Percentiles rank a stretch among this genome's conserved stretches.
These are phyloP conservation scores for Corydoras maculifer DNA, from an alignment of 2,113 vertebrate species.

Conservation along the genomic window DNA sequence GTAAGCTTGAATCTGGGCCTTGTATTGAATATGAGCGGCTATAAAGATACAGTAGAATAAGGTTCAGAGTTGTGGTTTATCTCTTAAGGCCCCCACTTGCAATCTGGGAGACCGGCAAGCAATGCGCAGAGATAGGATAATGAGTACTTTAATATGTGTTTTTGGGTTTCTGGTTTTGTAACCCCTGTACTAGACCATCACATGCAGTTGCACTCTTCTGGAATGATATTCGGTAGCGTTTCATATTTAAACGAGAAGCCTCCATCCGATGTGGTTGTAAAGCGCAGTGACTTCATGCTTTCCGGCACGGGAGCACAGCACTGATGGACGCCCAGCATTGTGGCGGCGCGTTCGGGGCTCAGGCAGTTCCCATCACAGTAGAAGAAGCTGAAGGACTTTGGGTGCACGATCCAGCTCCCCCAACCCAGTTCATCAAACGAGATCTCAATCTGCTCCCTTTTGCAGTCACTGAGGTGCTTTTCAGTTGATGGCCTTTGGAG, in stretches of 20 bases:
- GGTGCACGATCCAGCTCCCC: constrained; percentile 88
- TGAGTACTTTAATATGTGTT: too few relatives aligned
- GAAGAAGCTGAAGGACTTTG: constrained; percentile 77
- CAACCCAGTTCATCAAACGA: constrained; percentile 88
- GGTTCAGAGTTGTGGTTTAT: too few relatives aligned
- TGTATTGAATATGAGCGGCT: too few relatives aligned
- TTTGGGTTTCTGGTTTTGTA: neutral
- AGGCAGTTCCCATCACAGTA: constrained; percentile 86
- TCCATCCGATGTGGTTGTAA: constrained; percentile 85
- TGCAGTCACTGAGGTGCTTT: constrained; percentile 64
- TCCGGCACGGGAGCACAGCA: constrained; percentile 82
- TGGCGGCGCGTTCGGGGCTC: constrained; percentile 50
- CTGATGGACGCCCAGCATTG: constrained; percentile 66
- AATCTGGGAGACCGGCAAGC: too few relatives aligned
- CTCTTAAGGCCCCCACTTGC: too few relatives aligned
- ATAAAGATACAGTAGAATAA: too few relatives aligned
- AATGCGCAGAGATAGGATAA: too few relatives aligned
- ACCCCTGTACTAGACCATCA: constrained; percentile 45
- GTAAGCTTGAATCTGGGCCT: too few relatives aligned
- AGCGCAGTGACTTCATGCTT: constrained; percentile 77
- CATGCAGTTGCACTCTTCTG: constrained; percentile 82
- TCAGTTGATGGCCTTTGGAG: constrained; percentile 72
- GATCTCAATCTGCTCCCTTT: constrained; percentile 73
- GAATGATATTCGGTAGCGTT: constrained; percentile 83
- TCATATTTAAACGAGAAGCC: constrained; percentile 87